Percentiles rank a stretch among this genome's conserved stretches.
phyloP scores from a whole-genome alignment of 2,113 vertebrate species.

The Condylura cristata region DNA sequence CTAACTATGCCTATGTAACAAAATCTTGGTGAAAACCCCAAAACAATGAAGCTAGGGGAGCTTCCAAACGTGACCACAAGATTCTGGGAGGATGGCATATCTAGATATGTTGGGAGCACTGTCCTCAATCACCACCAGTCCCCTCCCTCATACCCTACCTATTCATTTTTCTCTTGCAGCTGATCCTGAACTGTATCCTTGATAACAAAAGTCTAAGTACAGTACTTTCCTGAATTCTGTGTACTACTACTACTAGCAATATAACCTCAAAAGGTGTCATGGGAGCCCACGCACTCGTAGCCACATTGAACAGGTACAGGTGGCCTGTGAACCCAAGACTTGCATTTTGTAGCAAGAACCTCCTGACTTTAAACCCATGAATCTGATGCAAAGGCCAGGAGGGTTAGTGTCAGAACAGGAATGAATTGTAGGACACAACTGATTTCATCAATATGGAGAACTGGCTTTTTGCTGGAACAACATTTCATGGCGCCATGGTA shows the following conservation, averaged over 20 bases:
- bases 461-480: not conserved
- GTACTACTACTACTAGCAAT: not conserved
- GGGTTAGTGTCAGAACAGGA: not conserved
- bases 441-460: not conserved
- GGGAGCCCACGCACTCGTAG: not conserved
- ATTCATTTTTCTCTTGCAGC: not conserved
- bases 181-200: not conserved
- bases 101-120: not conserved
- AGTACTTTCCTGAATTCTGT: not conserved
- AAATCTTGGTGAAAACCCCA: not conserved
- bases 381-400: not conserved
- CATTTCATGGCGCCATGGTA: not conserved
- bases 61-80: not conserved
- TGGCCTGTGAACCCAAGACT: not conserved
- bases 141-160: not conserved
- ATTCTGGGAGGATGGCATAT: not conserved
- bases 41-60: not conserved
- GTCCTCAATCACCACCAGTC: not conserved
- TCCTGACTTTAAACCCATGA: not conserved
- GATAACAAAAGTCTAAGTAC: not conserved
- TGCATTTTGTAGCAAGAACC: not conserved
- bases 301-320: not conserved
- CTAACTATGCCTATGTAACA: not conserved
- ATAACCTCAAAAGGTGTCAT: not conserved
- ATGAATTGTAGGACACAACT: not conserved